Evolutionary conservation across 2,797 vertebrate genomes (phyloP).

Genomic region (Hydrophis major): DNA sequence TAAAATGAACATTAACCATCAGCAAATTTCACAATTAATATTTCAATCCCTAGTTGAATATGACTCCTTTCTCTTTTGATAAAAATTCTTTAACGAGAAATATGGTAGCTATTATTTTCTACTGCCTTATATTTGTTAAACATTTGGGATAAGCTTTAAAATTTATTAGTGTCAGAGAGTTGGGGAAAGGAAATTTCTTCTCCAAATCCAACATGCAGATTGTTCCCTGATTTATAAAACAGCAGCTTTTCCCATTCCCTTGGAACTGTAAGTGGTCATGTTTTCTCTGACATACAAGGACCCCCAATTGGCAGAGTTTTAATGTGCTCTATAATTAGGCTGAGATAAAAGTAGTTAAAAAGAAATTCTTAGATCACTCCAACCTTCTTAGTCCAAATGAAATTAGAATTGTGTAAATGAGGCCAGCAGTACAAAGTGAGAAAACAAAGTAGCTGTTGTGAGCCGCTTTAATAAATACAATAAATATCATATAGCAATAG

Average conservation of each 20-base stretch:
- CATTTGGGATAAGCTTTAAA: slow-evolving; percentile 43
- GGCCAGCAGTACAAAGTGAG: neutral
- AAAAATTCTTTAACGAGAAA: neutral
- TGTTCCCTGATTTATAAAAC: slow-evolving; percentile 10
- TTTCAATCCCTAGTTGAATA: neutral
- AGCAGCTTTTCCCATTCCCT: neutral
- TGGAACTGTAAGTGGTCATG: neutral
- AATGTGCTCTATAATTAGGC: neutral
- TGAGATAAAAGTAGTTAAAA: neutral
- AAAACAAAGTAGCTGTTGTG: neutral
- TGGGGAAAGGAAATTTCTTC: slow-evolving; percentile 12
- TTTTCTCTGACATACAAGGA: neutral
- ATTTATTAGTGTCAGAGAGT: slow-evolving; percentile 7
- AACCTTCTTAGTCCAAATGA: neutral
- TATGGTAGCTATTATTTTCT: slow-evolving; percentile 12
- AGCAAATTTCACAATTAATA: slow-evolving; percentile 7
- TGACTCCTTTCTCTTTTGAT: neutral
- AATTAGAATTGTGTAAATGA: neutral
- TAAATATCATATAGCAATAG: neutral
- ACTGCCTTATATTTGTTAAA: slow-evolving; percentile 43
- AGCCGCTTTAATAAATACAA: neutral
- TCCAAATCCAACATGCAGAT: slow-evolving; percentile 5
- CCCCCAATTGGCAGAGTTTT: neutral
- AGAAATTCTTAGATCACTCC: neutral
- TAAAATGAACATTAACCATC: neutral